phyloP scores from a whole-genome alignment of 1,140 invertebrate genomes.

The Drosophila repletoides region DNA sequence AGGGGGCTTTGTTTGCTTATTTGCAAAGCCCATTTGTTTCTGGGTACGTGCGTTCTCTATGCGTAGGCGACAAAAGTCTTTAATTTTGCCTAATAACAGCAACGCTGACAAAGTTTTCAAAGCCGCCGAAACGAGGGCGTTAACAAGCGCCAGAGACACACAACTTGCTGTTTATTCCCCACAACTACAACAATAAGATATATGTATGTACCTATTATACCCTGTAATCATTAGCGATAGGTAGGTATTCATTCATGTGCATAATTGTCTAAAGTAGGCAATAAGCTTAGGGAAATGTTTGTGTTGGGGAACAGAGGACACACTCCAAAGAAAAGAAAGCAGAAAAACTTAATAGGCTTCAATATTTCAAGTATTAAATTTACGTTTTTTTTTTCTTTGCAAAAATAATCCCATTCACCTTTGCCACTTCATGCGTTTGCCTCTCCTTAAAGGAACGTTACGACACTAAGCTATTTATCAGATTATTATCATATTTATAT shows the following conservation, averaged over 20 bases:
- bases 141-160: slow-evolving; percentile 72
- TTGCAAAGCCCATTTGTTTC: slow-evolving; percentile 75
- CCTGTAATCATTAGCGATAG: slow-evolving; percentile 22
- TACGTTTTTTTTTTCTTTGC: too few relatives aligned
- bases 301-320: slow-evolving; percentile 4
- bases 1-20: slow-evolving; percentile 69
- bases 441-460: too few relatives aligned
- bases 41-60: slow-evolving; percentile 48
- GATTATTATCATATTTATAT: too few relatives aligned
- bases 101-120: slow-evolving; percentile 63
- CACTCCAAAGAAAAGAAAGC: too few relatives aligned
- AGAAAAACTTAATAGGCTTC: too few relatives aligned
- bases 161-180: slow-evolving; percentile 33
- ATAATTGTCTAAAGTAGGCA: slow-evolving; percentile 16
- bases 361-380: too few relatives aligned
- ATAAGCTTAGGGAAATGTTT: not conserved
- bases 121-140: slow-evolving; percentile 76
- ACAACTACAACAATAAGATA: slow-evolving; percentile 27
- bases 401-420: too few relatives aligned
- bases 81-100: slow-evolving; percentile 74
- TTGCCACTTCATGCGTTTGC: too few relatives aligned
- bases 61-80: slow-evolving; percentile 72
- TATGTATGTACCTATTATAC: slow-evolving; percentile 9
- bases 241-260: slow-evolving; percentile 16
- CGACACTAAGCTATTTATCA: too few relatives aligned